Evolutionary conservation across 2,888 invertebrate genomes (phyloP).

Genomic region (Aproaerema taeniolella): DNA sequence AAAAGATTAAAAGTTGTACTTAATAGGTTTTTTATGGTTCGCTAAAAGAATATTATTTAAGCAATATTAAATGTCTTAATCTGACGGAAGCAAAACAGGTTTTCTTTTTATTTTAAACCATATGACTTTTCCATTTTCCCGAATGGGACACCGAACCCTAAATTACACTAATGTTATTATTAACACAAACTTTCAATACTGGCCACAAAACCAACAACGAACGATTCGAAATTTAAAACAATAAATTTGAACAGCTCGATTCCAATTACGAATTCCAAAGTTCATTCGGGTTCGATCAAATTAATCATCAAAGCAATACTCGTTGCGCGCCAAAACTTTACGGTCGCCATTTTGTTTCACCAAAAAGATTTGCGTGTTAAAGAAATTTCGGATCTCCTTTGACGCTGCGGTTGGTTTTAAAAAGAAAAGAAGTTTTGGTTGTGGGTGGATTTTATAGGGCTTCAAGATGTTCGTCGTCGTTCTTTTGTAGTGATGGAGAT

Average conservation of each 20-base stretch:
- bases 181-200: too few relatives aligned
- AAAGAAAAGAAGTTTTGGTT: slow-evolving; percentile 14
- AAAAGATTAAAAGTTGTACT: slow-evolving; percentile 2
- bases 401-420: slow-evolving; percentile 29
- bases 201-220: neutral
- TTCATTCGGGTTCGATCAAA: slow-evolving; percentile 22
- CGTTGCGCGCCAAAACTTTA: slow-evolving; percentile 29
- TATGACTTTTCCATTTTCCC: too few relatives aligned
- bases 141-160: too few relatives aligned
- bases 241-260: slow-evolving; percentile 14
- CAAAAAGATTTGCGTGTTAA: slow-evolving; percentile 37
- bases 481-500: too few relatives aligned
- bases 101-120: too few relatives aligned
- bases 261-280: slow-evolving; percentile 24
- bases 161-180: too few relatives aligned
- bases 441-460: too few relatives aligned
- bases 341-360: slow-evolving; percentile 32
- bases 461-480: too few relatives aligned
- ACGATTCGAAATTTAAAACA: slow-evolving; percentile 8
- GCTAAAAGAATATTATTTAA: too few relatives aligned
- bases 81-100: too few relatives aligned
- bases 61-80: too few relatives aligned
- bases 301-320: slow-evolving; percentile 29
- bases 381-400: slow-evolving; percentile 31
- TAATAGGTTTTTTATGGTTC: too few relatives aligned